Percentiles rank a stretch among this genome's conserved stretches.
phyloP scores from a whole-genome alignment of 2,113 vertebrate genomes.

The Morone chrysops region DNA sequence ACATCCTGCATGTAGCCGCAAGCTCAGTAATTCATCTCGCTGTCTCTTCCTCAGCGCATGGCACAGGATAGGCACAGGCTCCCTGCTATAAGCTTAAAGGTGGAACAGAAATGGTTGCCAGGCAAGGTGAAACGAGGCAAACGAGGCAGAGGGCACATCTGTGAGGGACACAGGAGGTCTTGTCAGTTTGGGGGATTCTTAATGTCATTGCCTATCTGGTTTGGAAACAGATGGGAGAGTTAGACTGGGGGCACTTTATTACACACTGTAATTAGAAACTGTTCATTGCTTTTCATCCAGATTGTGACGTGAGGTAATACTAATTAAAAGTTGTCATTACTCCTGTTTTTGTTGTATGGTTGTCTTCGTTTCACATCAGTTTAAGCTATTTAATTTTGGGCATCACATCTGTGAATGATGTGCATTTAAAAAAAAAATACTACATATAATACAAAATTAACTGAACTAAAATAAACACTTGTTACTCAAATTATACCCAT shows the following conservation, averaged over 20 bases:
- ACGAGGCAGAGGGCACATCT: constrained; percentile 47
- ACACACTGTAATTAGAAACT: constrained; percentile 3
- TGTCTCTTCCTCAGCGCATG: constrained; percentile 46
- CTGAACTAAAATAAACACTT: not conserved
- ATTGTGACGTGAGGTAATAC: not conserved
- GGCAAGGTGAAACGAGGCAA: constrained; percentile 55
- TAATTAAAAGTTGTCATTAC: not conserved
- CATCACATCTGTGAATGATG: not conserved
- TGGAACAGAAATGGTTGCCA: constrained; percentile 41
- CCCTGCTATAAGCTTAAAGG: constrained; percentile 33
- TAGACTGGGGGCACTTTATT: not conserved
- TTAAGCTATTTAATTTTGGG: not conserved
- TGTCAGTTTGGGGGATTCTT: constrained; percentile 35
- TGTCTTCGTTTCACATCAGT: not conserved
- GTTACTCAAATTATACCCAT: not conserved
- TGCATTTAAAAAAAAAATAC: not conserved
- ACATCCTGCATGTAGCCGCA: constrained; percentile 49
- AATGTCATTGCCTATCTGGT: constrained; percentile 1
- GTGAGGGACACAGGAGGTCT: constrained; percentile 41
- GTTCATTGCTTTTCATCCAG: not conserved
- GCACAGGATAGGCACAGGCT: constrained; percentile 27
- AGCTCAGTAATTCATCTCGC: constrained; percentile 71
- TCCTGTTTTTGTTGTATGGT: not conserved
- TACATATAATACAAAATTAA: not conserved
- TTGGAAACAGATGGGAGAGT: constrained; percentile 39